phyloP scores from a whole-genome alignment of 2,113 vertebrate species.

The Toxostoma redivivum region DNA sequence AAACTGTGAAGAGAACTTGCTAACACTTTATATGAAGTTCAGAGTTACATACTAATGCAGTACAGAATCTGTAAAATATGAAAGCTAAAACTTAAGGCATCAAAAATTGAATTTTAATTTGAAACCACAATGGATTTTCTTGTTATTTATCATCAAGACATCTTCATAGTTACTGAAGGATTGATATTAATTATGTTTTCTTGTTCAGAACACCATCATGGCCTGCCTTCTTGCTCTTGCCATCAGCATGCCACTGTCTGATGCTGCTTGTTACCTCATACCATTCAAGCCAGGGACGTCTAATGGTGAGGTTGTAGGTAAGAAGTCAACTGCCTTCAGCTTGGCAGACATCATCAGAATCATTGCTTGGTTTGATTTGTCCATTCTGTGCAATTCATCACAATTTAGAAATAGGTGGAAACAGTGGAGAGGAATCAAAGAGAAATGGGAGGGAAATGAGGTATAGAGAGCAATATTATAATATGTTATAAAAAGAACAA shows the following conservation, averaged over 20 bases:
- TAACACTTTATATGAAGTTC: background rate
- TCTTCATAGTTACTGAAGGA: background rate
- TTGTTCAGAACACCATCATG: constrained; percentile 3
- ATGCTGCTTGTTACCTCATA: background rate
- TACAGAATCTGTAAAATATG: background rate
- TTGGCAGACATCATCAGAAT: background rate
- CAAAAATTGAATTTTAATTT: background rate
- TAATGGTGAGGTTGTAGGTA: background rate
- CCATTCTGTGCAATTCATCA: background rate
- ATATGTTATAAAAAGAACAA: background rate
- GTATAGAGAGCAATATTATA: background rate
- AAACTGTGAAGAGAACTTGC: background rate
- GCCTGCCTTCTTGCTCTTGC: constrained; percentile 2
- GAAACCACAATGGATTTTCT: background rate
- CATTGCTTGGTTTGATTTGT: background rate
- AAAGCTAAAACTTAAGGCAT: background rate
- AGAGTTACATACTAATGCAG: background rate
- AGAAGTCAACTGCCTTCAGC: background rate
- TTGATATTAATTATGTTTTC: background rate
- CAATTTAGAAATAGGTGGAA: background rate
- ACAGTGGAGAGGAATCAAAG: background rate
- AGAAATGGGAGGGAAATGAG: background rate
- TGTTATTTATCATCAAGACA: background rate
- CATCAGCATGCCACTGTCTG: background rate
- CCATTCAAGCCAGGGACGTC: background rate